phyloP scores from a whole-genome alignment of 2,113 vertebrate species.

The Campylorhamphus procurvoides region DNA sequence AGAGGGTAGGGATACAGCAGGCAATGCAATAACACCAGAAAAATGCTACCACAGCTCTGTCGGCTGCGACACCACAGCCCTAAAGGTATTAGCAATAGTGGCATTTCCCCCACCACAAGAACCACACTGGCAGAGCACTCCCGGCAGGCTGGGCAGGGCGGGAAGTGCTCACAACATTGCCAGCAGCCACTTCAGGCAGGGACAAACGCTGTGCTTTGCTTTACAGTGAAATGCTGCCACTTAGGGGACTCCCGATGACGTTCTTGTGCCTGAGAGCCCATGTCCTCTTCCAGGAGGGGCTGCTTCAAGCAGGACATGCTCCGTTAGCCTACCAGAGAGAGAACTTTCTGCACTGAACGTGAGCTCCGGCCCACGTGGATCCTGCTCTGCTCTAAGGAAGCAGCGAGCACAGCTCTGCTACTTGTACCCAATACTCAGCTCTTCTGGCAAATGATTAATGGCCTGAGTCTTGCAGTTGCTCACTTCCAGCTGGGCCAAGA shows the following conservation, averaged over 20 bases:
- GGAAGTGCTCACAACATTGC: slow-evolving; percentile 63
- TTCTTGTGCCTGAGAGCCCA: slow-evolving; percentile 18
- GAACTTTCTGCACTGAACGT: fast-evolving
- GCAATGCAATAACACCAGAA: slow-evolving; percentile 59
- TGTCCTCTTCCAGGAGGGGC: background rate
- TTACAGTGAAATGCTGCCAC: slow-evolving; percentile 65
- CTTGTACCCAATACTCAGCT: slow-evolving; percentile 33
- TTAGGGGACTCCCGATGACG: slow-evolving; percentile 61
- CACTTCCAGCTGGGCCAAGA: background rate
- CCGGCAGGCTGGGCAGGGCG: slow-evolving; percentile 33
- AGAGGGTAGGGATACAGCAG: slow-evolving; percentile 62
- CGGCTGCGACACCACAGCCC: slow-evolving; percentile 51
- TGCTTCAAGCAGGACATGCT: background rate
- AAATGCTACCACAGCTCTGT: slow-evolving; percentile 62
- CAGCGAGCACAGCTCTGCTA: slow-evolving; percentile 3
- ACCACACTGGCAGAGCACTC: slow-evolving; percentile 57
- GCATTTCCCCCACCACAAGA: slow-evolving; percentile 65
- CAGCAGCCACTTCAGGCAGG: slow-evolving; percentile 62
- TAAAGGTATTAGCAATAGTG: slow-evolving; percentile 46
- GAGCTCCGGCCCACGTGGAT: background rate
- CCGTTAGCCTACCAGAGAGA: background rate
- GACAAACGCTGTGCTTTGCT: background rate
- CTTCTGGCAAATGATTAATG: slow-evolving; percentile 35
- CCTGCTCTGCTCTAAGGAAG: background rate
- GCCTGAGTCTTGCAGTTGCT: background rate